Conservation (phyloP, 2,113 vertebrate genomes). For the Corydoras sp. region DNA sequence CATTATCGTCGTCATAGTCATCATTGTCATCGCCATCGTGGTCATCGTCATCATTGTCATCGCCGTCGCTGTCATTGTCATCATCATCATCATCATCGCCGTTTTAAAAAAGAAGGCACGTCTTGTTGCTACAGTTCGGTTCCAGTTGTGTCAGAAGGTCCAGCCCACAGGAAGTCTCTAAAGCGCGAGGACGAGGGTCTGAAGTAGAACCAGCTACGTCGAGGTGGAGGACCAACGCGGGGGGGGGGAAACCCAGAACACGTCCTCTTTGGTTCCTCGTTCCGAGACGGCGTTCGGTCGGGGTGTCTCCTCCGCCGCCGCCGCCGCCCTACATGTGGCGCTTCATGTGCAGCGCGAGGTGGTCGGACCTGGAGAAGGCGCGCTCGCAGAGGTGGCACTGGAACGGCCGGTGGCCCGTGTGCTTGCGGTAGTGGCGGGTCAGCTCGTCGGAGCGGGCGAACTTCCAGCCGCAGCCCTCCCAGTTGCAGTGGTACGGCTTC, state of each 20-base stretch:
- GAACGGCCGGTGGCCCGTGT: slow-evolving; percentile 92
- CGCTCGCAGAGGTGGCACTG: slow-evolving; percentile 94
- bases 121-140: slow-evolving; percentile 47
- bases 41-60: too few species aligned
- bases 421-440: slow-evolving; percentile 91
- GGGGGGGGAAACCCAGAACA: slow-evolving; percentile 9
- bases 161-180: slow-evolving; percentile 49
- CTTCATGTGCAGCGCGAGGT: slow-evolving; percentile 95
- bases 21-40: too few species aligned
- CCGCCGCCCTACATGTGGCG: slow-evolving; percentile 74
- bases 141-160: slow-evolving; percentile 58
- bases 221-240: slow-evolving; percentile 20
- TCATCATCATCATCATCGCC: too few species aligned
- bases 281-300: too few species aligned
- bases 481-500: slow-evolving; percentile 94
- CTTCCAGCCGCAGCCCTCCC: slow-evolving; percentile 95
- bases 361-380: slow-evolving; percentile 89
- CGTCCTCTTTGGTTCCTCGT: neutral
- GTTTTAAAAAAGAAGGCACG: slow-evolving; percentile 50
- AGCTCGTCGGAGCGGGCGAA: slow-evolving; percentile 90
- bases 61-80: too few species aligned
- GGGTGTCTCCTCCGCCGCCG: neutral
- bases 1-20: too few species aligned
- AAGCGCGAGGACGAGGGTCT: slow-evolving; percentile 11
- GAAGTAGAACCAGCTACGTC: slow-evolving; percentile 85